A percentile compares a stretch with the other conserved stretches of the same genome.
These are phyloP conservation scores for Elaphurus davidianus DNA, from an alignment of 2,113 vertebrate species.

Conservation along the genomic window DNA sequence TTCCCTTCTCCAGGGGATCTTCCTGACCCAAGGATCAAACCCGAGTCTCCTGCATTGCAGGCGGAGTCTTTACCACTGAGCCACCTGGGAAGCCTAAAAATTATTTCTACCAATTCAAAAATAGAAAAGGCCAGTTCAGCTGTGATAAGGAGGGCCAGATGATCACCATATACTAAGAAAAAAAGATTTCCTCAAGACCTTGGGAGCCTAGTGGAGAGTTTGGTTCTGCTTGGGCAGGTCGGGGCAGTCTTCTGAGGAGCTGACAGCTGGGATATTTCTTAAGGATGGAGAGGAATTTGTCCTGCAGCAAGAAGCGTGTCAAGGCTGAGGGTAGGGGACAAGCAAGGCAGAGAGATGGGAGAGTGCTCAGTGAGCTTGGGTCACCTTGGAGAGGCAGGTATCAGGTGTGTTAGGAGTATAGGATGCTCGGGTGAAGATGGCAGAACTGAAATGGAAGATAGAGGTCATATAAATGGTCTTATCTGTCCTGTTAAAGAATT, in stretches of 20 bases:
- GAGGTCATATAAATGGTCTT: not conserved
- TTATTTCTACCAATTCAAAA: not conserved
- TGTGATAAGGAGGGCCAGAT: not conserved
- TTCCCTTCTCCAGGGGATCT: not conserved
- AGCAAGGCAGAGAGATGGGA: not conserved
- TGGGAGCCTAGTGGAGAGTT: not conserved
- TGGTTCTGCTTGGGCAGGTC: not conserved
- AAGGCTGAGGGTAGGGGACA: not conserved
- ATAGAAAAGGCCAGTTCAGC: not conserved
- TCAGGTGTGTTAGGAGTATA: not conserved
- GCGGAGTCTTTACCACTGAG: not conserved
- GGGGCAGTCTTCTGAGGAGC: not conserved
- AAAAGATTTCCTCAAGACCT: not conserved
- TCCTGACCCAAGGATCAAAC: not conserved
- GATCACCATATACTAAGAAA: not conserved
- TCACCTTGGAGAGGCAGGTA: not conserved
- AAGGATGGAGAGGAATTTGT: not conserved
- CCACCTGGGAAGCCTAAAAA: not conserved
- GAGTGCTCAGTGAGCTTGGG: accelerated
- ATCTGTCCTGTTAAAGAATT: not conserved
- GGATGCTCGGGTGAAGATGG: not conserved
- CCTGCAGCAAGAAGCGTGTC: not conserved
- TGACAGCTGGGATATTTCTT: not conserved
- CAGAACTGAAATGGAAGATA: not conserved
- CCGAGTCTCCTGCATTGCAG: not conserved